Evolutionary conservation across 2,797 vertebrate genomes (phyloP).

Genomic region (Lacerta bilineata): DNA sequence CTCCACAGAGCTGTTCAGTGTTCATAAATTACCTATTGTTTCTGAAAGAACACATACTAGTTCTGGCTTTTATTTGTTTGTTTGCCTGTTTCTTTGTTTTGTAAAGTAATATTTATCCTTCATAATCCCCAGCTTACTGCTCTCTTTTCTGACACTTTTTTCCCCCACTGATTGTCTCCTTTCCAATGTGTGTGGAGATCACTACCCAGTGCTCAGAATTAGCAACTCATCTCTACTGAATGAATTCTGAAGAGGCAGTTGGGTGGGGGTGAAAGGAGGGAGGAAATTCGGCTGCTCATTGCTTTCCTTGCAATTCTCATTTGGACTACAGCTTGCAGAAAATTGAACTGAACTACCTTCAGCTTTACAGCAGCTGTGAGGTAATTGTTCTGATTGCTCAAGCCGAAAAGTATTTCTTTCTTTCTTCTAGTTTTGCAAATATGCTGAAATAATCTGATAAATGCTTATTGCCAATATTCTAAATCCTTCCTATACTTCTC

Average conservation of each 20-base stretch:
- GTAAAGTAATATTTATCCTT: conserved; percentile 34
- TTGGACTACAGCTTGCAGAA: conserved; percentile 69
- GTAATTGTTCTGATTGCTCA: conserved; percentile 71
- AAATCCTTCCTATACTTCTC: conserved; percentile 8
- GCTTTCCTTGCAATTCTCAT: conserved; percentile 68
- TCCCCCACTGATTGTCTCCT: conserved; percentile 34
- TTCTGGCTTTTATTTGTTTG: conserved; percentile 21
- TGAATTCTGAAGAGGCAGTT: conserved; percentile 21
- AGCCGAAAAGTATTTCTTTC: conserved; percentile 56
- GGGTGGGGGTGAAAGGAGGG: background rate
- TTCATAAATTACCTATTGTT: conserved; percentile 19
- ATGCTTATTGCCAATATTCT: conserved; percentile 8
- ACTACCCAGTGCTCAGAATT: conserved; percentile 37
- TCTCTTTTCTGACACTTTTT: conserved; percentile 27
- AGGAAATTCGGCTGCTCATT: conserved; percentile 51
- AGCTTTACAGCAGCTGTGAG: conserved; percentile 57
- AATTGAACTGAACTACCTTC: conserved; percentile 63
- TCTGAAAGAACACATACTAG: conserved; percentile 34
- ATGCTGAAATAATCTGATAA: conserved; percentile 68
- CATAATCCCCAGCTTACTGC: conserved; percentile 15
- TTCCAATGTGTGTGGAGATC: conserved; percentile 3
- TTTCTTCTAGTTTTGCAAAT: conserved; percentile 61
- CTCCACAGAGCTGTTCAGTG: conserved; percentile 26
- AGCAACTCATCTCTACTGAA: conserved; percentile 26
- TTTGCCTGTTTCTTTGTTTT: conserved; percentile 20